Conservation (phyloP, 2,888 invertebrate genomes). For the Cheilosia vulpina region DNA sequence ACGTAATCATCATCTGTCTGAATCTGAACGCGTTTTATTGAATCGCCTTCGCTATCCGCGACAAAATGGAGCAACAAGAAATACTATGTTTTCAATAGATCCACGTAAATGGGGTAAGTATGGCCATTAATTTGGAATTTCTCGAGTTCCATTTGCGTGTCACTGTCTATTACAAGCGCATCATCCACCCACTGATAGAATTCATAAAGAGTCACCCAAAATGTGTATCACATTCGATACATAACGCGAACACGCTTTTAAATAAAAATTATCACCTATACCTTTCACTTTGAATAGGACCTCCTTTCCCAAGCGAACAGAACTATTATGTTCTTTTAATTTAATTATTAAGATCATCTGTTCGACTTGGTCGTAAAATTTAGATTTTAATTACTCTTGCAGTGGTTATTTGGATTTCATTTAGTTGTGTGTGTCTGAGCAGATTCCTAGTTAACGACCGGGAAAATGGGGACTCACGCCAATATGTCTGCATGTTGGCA, state of each 20-base stretch:
- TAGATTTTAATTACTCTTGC: constrained; percentile 12
- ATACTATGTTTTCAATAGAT: neutral
- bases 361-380: constrained; percentile 26
- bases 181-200: constrained; percentile 12
- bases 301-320: constrained; percentile 17
- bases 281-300: constrained; percentile 19
- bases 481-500: too few relatives aligned
- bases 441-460: constrained; percentile 1
- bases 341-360: constrained; percentile 48
- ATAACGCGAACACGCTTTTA: constrained; percentile 18
- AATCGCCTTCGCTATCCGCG: neutral
- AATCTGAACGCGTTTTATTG: neutral
- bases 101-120: neutral
- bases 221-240: constrained; percentile 27
- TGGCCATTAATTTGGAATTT: constrained; percentile 18
- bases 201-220: constrained; percentile 10
- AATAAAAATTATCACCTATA: constrained; percentile 30
- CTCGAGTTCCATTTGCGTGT: constrained; percentile 32
- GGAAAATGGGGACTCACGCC: too few relatives aligned
- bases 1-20: constrained; percentile 10
- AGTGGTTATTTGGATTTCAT: constrained; percentile 8
- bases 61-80: neutral
- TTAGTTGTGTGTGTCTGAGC: neutral
- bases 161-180: constrained; percentile 18
- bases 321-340: constrained; percentile 54